Evolutionary conservation across 2,888 invertebrate genomes (phyloP), one percentile per base, ranked within the genome.

Genomic region (Diadegma fenestrale): DNA sequence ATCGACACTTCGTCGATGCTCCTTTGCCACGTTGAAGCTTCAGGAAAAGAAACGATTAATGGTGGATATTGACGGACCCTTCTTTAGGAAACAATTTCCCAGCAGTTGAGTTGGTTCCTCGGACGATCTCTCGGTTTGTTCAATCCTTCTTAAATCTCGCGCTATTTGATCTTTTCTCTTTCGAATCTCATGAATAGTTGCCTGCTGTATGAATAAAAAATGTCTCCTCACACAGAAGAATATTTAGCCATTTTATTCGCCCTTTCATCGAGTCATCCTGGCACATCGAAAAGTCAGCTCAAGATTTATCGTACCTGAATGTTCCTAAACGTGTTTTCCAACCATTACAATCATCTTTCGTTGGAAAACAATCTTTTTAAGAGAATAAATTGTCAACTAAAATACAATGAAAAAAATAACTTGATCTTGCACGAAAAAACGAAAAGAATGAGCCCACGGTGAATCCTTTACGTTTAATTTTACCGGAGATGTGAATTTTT

Each of bases 121-220:
- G 26, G 26, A 12, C 41, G 58, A 26, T 58, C 58, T 58, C 68
- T 45, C 14, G 48, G 69, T 69, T 69, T 69, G 48, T 30, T 48
- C 69, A 51, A 30, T 48, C 48, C 69, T 45, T 26, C 48, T 45
- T 37, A 26, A 48, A n/a, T n/a, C n/a, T n/a, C 30, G 33, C 48
- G 17, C 45, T 17, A 48, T 51, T 48, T 48, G 30, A 69, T 69
- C 66, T 41, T 51, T 48, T 69, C 30, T 48, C 22, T 19, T n/a
- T n/a, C 17, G n/a, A n/a, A 48, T n/a, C 48, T 69, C 69, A 69
- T 69, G 69, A 69, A 69, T 69, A 69, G 14, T 33, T 69, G 8
- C n/a, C 33, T 48, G 69, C 48, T 48, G 45, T 14, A 26, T 69
- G 48, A 69, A 69, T 48, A 69, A 69, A 48, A 69, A 69, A 69